Percentiles rank a stretch among this genome's conserved stretches.
These are phyloP conservation scores for Sardinella longiceps DNA, from an alignment of 2,797 vertebrate genomes.

Conservation along the genomic window DNA sequence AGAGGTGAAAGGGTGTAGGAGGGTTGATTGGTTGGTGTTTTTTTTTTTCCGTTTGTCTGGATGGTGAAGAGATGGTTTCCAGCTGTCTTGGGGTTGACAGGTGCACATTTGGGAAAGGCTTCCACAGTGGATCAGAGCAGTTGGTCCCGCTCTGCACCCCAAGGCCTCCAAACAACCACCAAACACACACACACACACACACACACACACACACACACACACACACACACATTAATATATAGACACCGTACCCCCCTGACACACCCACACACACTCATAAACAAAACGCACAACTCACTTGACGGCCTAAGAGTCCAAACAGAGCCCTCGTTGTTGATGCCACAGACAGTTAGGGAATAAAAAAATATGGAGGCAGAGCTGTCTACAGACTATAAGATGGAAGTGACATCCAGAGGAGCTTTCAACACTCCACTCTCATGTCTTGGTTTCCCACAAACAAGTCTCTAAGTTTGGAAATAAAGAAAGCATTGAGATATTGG, in stretches of 20 bases:
- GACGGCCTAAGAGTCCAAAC: background rate
- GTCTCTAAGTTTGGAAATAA: background rate
- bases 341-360: background rate
- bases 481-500: background rate
- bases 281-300: slow-evolving; percentile 28
- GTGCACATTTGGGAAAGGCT: slow-evolving; percentile 70
- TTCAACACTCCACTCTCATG: slow-evolving; percentile 73
- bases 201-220: slow-evolving; percentile 52
- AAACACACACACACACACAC: slow-evolving; percentile 49
- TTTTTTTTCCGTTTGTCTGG: background rate
- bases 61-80: slow-evolving; percentile 45
- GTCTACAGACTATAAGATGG: slow-evolving; percentile 70
- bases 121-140: slow-evolving; percentile 72
- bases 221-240: background rate
- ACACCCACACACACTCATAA: slow-evolving; percentile 60
- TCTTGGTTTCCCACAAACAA: slow-evolving; percentile 57
- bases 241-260: slow-evolving; percentile 42
- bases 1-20: background rate
- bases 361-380: background rate
- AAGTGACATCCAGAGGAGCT: slow-evolving; percentile 72
- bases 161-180: slow-evolving; percentile 49
- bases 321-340: background rate
- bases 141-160: slow-evolving; percentile 67
- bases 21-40: slow-evolving; percentile 9
- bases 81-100: slow-evolving; percentile 66